Evolutionary conservation across 2,113 vertebrate genomes (phyloP).

Genomic region (Nyctibius bracteatus): DNA sequence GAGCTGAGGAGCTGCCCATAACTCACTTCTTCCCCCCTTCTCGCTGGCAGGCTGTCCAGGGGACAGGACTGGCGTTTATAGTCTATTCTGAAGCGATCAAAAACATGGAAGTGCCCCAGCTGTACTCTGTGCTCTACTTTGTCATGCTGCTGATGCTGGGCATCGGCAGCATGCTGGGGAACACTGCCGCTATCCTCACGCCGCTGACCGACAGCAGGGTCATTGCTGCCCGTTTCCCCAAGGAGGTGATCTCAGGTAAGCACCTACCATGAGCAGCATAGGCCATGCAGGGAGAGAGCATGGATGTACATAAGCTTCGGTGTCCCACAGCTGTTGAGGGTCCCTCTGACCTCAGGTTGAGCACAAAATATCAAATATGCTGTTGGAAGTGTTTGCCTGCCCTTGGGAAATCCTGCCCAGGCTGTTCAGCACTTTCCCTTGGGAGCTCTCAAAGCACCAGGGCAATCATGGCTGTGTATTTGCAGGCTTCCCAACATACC

Average conservation of each 20-base stretch:
- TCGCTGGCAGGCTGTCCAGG: conserved; percentile 83
- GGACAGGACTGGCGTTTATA: conserved; percentile 90
- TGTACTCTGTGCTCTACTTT: conserved; percentile 94
- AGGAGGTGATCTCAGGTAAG: conserved; percentile 84
- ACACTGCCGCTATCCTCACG: conserved; percentile 86
- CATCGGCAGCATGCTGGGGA: conserved; percentile 95
- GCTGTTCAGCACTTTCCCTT: background rate
- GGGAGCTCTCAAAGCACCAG: background rate
- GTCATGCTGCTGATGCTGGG: conserved; percentile 90
- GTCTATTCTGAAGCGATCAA: conserved; percentile 93
- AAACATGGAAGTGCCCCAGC: conserved; percentile 90
- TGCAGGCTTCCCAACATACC: background rate
- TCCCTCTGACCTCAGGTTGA: background rate
- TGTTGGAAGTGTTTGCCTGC: background rate
- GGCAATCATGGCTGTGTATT: accelerated
- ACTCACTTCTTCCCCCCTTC: background rate
- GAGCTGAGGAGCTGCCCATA: accelerated
- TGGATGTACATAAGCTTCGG: background rate
- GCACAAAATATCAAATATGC: background rate
- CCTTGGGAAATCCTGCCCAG: background rate
- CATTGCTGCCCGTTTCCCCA: conserved; percentile 71
- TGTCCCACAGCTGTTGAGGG: accelerated
- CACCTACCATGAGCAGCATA: accelerated
- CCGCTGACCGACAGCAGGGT: conserved; percentile 82
- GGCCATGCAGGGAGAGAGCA: too few relatives aligned